Evolutionary conservation across 1,140 invertebrate species (phyloP), one percentile per base, ranked within the genome.

Genomic region (Drusus annulatus): DNA sequence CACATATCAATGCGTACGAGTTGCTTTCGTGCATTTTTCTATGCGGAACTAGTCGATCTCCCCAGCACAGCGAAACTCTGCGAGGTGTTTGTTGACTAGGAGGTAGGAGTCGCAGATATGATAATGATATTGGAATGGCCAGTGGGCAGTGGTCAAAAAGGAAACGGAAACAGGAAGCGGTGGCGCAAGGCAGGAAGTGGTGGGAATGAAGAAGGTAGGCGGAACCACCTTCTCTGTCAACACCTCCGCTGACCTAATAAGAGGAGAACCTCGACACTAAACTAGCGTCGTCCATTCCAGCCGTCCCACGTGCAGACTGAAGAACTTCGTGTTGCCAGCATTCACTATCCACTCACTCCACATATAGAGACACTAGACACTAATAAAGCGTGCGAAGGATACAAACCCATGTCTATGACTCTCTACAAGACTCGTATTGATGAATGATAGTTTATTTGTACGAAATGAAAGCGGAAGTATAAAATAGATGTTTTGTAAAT

Each of bases 81-180:
- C 36, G 8, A 45, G 36, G 36, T 45, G 36, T 45, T 45, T 13
- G 36, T 45, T 45, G 36, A 10, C 10, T 45, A 0, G 1, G 36
- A 45, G 36, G 8, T 45, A 45, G 36, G 36, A 45, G 36, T 45
- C 36, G 36, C 36, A 45, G 36, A 45, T 45, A 45, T 45, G 36
- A 45, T 45, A 45, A 13, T 45, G 36, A 45, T 45, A 45, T 45
- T 45, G 36, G 13, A 45, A 45, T 45, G 51, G 17, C 19, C n/a
- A n/a, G 71, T 75, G 71, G 71, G 71, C 68, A 50, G 62, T 65
- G n/a, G 31, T n/a, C 52, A 25, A n/a, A 23, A 23, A 56, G 52
- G 36, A 45, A 75, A 25, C 71, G 71, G 71, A 75, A 28, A 50
- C 71, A 75, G 71, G 71, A 75, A 75, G 31, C 19, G 10, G 17